Conservation (phyloP, 2,888 invertebrate species). For the Rapana venosa region DNA sequence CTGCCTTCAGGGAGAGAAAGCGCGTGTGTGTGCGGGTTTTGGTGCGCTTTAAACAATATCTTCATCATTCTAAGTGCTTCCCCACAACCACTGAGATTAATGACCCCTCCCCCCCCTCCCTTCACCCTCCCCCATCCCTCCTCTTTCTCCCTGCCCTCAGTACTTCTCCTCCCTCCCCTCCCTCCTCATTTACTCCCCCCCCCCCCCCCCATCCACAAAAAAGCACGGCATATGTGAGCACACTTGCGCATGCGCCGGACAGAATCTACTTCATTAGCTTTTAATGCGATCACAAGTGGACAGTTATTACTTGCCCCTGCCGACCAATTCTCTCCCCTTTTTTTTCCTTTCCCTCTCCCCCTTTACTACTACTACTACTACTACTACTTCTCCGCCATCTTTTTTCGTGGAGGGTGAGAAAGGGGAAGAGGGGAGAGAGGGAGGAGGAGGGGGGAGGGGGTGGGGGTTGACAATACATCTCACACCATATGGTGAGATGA, state of each 20-base stretch:
- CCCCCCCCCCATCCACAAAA: not conserved
- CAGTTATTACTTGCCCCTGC: not conserved
- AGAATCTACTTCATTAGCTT: constrained; percentile 9
- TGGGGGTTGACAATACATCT: not conserved
- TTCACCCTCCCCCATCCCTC: not conserved
- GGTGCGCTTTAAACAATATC: no score
- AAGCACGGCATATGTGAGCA: not conserved
- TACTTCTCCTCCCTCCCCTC: no score
- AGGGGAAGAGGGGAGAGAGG: no score
- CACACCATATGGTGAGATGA: constrained; percentile 22
- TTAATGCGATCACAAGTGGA: constrained; percentile 27
- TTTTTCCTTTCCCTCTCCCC: not conserved
- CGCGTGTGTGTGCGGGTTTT: no score
- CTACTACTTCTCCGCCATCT: no score
- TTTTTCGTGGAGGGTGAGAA: no score
- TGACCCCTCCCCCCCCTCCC: not conserved
- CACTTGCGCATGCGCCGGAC: constrained; percentile 10
- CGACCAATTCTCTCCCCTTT: not conserved
- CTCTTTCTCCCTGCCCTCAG: not conserved
- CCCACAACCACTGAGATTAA: no score
- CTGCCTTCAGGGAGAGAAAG: no score
- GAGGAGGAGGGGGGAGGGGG: no score
- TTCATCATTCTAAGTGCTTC: no score
- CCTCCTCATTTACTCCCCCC: not conserved
- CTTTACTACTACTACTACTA: not conserved